Conservation (phyloP, 2,888 invertebrate genomes). For the Venustoraphidia nigricollis region DNA sequence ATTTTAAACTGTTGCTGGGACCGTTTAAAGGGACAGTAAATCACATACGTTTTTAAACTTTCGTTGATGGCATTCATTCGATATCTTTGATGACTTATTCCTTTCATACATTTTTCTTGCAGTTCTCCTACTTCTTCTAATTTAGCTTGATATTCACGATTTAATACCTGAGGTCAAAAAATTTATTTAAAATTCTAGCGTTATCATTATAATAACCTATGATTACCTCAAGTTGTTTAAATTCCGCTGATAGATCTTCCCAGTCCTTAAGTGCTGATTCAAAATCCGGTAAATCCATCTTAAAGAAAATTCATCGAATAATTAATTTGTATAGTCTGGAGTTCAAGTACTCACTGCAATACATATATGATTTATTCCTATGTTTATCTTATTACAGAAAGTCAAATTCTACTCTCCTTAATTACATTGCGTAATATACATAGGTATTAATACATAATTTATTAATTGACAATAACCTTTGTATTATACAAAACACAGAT, state of each 20-base stretch:
- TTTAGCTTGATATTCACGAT: conserved; percentile 71
- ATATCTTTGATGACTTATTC: conserved; percentile 83
- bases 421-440: no score
- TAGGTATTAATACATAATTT: no score
- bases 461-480: no score
- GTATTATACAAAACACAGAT: no score
- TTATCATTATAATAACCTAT: no score
- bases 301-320: neutral
- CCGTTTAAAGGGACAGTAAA: neutral
- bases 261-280: conserved; percentile 51
- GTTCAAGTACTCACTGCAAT: no score
- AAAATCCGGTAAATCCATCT: conserved; percentile 43
- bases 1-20: neutral
- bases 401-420: no score
- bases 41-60: conserved; percentile 62
- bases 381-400: no score
- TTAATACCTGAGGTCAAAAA: conserved; percentile 41
- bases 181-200: conserved; percentile 7
- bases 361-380: no score
- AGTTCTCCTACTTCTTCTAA: conserved; percentile 70
- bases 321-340: no score
- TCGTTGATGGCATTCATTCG: conserved; percentile 68
- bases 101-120: conserved; percentile 77
- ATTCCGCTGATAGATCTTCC: conserved; percentile 64
- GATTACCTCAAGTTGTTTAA: conserved; percentile 64